Percentiles rank a stretch among this genome's conserved stretches.
These are phyloP conservation scores for Nestor notabilis DNA, from an alignment of 2,113 vertebrate genomes.

Conservation along the genomic window DNA sequence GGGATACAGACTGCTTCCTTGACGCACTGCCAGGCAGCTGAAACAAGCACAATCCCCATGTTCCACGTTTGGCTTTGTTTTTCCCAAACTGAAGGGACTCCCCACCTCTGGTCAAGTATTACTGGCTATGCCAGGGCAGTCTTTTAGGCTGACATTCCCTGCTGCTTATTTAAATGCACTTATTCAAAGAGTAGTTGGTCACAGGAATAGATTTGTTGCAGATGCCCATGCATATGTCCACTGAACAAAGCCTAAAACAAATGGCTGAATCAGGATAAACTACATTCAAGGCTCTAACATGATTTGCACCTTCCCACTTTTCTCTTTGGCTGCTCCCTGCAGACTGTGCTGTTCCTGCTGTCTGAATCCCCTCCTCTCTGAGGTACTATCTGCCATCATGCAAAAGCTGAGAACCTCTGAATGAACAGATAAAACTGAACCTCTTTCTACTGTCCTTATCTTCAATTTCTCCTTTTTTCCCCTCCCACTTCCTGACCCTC, in stretches of 20 bases:
- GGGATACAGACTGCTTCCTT: neutral
- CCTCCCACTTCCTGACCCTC: neutral
- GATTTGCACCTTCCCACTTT: neutral
- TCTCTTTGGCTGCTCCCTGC: neutral
- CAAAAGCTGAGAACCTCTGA: neutral
- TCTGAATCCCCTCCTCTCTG: neutral
- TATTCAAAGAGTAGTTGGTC: neutral
- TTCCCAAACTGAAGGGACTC: neutral
- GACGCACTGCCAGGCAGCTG: neutral
- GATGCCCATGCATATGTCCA: neutral
- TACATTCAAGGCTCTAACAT: neutral
- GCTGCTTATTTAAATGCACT: neutral
- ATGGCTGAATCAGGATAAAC: neutral
- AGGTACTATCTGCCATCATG: neutral
- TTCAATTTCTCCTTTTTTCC: neutral
- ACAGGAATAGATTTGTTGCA: neutral
- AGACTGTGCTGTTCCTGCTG: neutral
- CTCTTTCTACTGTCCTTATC: neutral
- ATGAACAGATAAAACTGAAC: neutral
- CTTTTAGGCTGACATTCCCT: neutral
- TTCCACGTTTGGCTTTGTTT: rapidly evolving
- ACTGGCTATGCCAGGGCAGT: neutral
- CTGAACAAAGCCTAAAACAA: neutral
- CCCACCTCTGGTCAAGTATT: neutral
- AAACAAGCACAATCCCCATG: neutral